Evolutionary conservation across 2,113 vertebrate species (phyloP).

Genomic region (Gyps fulvus): DNA sequence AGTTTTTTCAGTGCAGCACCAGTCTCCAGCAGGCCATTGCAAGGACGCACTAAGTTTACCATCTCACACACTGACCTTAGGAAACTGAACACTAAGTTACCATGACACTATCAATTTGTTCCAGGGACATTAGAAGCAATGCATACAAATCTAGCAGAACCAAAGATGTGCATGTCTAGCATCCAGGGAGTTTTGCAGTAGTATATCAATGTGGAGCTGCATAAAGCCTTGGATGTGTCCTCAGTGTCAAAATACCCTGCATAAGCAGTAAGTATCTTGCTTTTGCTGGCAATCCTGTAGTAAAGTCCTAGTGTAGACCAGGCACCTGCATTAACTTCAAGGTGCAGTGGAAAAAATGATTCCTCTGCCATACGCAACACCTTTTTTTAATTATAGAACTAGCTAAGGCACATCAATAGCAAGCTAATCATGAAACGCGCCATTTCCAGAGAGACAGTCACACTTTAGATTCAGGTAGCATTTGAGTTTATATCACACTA

Average conservation of each 20-base stretch:
- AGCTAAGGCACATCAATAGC: not conserved
- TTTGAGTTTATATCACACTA: not conserved
- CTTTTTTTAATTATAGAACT: not conserved
- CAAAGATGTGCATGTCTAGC: not conserved
- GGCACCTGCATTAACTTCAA: not conserved
- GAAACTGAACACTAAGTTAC: not conserved
- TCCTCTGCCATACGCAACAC: not conserved
- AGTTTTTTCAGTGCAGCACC: not conserved
- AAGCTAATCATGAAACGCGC: not conserved
- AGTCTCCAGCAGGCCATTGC: not conserved
- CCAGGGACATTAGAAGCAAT: not conserved
- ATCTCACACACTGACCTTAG: not conserved
- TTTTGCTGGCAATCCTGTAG: not conserved
- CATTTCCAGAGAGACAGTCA: not conserved
- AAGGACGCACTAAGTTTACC: not conserved
- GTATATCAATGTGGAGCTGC: not conserved
- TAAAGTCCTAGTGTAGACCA: not conserved
- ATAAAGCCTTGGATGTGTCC: not conserved
- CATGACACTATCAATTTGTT: not conserved
- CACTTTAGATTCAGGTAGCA: not conserved
- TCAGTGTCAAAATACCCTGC: not conserved
- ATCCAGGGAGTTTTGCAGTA: not conserved
- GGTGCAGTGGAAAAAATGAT: not conserved
- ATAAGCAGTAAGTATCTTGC: not conserved
- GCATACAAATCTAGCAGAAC: fast-evolving